Evolutionary conservation across 2,888 invertebrate genomes (phyloP), one percentile per base, ranked within the genome.

Genomic region (Hydriomena furcata): DNA sequence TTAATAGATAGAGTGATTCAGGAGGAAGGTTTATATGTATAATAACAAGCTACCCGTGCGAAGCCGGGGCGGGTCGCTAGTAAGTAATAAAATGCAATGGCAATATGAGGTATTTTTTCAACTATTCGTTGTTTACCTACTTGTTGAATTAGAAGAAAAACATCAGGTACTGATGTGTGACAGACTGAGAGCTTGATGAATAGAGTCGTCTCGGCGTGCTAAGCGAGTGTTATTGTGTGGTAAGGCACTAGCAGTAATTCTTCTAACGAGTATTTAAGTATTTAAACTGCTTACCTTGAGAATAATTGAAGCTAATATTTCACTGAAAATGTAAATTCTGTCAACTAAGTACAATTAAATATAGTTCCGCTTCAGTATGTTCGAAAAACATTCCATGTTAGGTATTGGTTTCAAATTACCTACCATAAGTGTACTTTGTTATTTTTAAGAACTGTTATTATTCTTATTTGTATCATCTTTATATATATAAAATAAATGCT

Each of bases 141-240:
- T n/a, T n/a, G n/a, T n/a, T n/a, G n/a, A n/a, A n/a, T n/a, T n/a
- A n/a, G n/a, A n/a, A 38, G 7, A 34, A 32, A 38, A 35, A 42
- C 38, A 51, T 13, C 40, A 34, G n/a, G 21, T 46, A 48, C 23
- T 53, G 55, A 51, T 28, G 50, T 43, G 44, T 52, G 51, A 58
- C 34, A 61, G 64, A 65, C 64, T 60, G 72, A 72, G 72, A 63
- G 66, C 55, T 34, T 65, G 70, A 67, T 60, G 68, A 63, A 68
- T 62, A 54, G 38, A 40, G 7, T n/a, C 24, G 52, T 52, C 52
- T 17, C n/a, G n/a, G n/a, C n/a, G n/a, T 17, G 46, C 53, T 53
- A 56, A 56, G 57, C 37, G 49, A 28, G 32, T 35, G 48, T 43
- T 47, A 49, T 51, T 58, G 61, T 60, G 41, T 45, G 25, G 2